These are phyloP conservation scores for Pogonognathellus flavescens DNA, from an alignment of 1,140 invertebrate genomes.

Conservation along the genomic window DNA sequence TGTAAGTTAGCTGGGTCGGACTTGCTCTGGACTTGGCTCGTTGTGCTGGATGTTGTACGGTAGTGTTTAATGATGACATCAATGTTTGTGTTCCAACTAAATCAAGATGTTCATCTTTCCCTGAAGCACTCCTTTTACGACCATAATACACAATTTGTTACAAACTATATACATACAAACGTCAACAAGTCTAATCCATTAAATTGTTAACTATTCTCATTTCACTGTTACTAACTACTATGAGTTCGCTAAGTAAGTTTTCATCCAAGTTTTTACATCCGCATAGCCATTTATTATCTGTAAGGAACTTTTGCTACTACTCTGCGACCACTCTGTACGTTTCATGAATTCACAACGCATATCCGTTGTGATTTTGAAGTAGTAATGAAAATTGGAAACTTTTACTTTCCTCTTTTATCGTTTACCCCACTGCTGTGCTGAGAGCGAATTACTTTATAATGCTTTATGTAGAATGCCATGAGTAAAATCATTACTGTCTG, in stretches of 20 bases:
- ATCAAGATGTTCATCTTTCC: not conserved
- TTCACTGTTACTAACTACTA: constrained; percentile 2
- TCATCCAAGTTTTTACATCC: not conserved
- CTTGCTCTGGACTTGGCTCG: not conserved
- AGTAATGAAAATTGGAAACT: not conserved
- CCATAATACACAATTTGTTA: not conserved
- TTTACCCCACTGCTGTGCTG: not conserved
- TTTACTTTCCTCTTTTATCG: not conserved
- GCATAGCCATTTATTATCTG: constrained; percentile 19
- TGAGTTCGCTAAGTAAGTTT: constrained; percentile 4
- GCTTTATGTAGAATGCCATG: not conserved
- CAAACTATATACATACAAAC: constrained; percentile 3
- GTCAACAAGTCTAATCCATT: constrained; percentile 27
- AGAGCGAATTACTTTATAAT: constrained; percentile 1
- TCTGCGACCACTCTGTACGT: not conserved
- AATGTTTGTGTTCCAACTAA: constrained; percentile 11
- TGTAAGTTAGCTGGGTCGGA: not conserved
- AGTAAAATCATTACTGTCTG: constrained; percentile 30
- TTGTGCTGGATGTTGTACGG: not conserved
- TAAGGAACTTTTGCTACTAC: no score
- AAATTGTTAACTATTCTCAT: constrained; percentile 28
- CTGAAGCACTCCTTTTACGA: constrained; percentile 4
- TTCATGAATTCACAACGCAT: constrained; percentile 24
- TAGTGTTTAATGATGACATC: constrained; percentile 45
- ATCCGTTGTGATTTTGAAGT: not conserved